A percentile compares a stretch with the other conserved stretches of the same genome.
Evolutionary conservation across 2,113 vertebrate genomes (phyloP).

Genomic region (Propithecus coquereli): DNA sequence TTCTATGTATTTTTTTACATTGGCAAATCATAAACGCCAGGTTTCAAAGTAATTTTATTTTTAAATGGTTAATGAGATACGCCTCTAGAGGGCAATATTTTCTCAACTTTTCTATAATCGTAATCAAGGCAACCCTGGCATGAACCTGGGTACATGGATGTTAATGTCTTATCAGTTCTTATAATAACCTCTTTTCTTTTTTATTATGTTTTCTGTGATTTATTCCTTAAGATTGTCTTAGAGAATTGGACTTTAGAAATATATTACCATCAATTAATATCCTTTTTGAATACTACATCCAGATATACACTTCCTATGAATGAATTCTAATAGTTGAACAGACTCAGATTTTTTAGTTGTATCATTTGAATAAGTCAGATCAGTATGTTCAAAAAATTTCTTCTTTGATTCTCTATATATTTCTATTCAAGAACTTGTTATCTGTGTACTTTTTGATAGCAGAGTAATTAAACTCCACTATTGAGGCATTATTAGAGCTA

Average conservation of each 20-base stretch:
- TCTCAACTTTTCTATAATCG: constrained; percentile 67
- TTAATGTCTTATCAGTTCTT: constrained; percentile 11
- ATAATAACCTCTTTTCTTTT: constrained; percentile 31
- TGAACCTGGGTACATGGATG: neutral
- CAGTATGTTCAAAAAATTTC: neutral
- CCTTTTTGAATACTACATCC: neutral
- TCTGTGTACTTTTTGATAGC: neutral
- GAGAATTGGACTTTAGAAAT: neutral
- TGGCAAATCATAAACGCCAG: neutral
- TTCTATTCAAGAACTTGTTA: neutral
- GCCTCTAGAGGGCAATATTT: constrained; percentile 83
- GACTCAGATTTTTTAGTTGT: neutral
- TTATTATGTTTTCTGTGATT: neutral
- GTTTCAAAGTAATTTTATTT: neutral
- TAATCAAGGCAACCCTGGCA: neutral
- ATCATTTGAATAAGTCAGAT: neutral
- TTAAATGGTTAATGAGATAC: neutral
- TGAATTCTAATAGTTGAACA: neutral
- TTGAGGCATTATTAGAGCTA: neutral
- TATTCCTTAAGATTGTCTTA: neutral
- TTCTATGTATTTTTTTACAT: neutral
- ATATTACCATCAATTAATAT: rapidly evolving
- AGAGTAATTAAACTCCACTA: neutral
- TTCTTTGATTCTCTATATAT: neutral
- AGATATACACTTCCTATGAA: neutral